These are phyloP conservation scores for Peribatodes rhomboidaria DNA, from an alignment of 2,888 invertebrate genomes.

Conservation along the genomic window DNA sequence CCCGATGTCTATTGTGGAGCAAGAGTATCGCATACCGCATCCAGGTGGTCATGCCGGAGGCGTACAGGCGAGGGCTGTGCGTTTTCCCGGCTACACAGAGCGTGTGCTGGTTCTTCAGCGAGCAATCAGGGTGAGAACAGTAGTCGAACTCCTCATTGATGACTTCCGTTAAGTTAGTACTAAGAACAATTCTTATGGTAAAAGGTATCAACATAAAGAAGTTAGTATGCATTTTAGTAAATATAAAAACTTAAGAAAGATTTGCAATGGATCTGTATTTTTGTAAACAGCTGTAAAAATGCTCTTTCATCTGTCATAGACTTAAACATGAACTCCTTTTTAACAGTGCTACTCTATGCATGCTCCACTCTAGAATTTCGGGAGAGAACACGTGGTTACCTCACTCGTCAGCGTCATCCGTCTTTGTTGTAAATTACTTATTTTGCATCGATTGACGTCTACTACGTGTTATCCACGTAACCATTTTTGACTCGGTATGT, in stretches of 20 bases:
- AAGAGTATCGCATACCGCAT: conserved; percentile 78
- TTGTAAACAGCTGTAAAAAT: conserved; percentile 4
- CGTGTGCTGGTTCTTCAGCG: conserved; percentile 76
- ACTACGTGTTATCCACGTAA: no score
- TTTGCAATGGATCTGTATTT: neutral
- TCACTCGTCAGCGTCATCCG: no score
- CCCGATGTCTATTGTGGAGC: conserved; percentile 79
- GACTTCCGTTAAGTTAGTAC: conserved; percentile 42
- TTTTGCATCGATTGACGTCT: no score
- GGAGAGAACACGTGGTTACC: no score
- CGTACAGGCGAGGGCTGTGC: conserved; percentile 72
- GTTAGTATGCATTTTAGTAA: conserved; percentile 54
- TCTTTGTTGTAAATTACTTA: no score
- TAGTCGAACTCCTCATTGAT: conserved; percentile 55
- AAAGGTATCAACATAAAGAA: conserved; percentile 60
- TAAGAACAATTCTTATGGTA: conserved; percentile 52
- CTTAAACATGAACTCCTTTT: neutral
- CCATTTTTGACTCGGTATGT: no score
- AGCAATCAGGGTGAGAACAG: conserved; percentile 78
- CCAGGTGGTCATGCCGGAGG: conserved; percentile 80
- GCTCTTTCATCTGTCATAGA: neutral
- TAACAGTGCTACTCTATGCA: neutral
- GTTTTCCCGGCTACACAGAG: conserved; percentile 71
- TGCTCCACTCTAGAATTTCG: neutral
- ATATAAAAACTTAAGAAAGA: neutral